These are phyloP conservation scores for Artemia franciscana DNA, from an alignment of 1,140 invertebrate species.

Conservation along the genomic window DNA sequence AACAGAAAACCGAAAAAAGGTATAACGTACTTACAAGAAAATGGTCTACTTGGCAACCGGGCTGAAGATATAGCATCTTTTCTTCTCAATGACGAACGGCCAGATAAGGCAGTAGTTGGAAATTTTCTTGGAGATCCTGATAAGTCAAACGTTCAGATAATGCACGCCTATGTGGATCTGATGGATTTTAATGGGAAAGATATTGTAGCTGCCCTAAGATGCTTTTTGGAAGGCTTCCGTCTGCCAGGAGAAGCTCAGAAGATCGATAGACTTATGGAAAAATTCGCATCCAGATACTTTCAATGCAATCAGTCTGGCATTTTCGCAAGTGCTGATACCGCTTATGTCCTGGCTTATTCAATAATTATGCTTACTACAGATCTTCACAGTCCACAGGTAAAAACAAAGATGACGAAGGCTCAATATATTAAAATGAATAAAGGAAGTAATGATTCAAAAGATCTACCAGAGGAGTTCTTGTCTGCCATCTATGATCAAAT, in stretches of 20 bases:
- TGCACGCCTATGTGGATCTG: constrained; percentile 94
- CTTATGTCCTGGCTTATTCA: constrained; percentile 93
- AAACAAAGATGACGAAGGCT: constrained; percentile 98
- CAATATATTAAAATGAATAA: constrained; percentile 95
- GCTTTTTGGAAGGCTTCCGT: constrained; percentile 85
- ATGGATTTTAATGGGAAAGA: constrained; percentile 86
- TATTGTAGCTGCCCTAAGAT: constrained; percentile 73
- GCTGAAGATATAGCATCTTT: constrained; percentile 77
- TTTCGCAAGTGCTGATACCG: constrained; percentile 93
- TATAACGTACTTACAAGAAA: constrained; percentile 77
- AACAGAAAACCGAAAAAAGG: constrained; percentile 88
- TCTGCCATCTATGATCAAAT: constrained; percentile 98
- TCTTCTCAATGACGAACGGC: constrained; percentile 73
- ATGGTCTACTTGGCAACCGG: constrained; percentile 54
- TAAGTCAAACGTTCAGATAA: constrained; percentile 62
- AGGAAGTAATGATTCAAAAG: constrained; percentile 70
- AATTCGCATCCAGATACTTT: constrained; percentile 93
- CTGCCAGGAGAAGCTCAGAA: constrained; percentile 98
- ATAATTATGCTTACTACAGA: constrained; percentile 99
- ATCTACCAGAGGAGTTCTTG: constrained; percentile 88
- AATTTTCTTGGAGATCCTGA: constrained; percentile 88
- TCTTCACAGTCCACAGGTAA: constrained; percentile 83
- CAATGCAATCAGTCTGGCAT: constrained; percentile 88
- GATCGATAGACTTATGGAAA: constrained; percentile 98
- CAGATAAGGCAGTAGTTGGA: constrained; percentile 88